phyloP scores from a whole-genome alignment of 1,140 invertebrate species.

The Drosophila obscura region DNA sequence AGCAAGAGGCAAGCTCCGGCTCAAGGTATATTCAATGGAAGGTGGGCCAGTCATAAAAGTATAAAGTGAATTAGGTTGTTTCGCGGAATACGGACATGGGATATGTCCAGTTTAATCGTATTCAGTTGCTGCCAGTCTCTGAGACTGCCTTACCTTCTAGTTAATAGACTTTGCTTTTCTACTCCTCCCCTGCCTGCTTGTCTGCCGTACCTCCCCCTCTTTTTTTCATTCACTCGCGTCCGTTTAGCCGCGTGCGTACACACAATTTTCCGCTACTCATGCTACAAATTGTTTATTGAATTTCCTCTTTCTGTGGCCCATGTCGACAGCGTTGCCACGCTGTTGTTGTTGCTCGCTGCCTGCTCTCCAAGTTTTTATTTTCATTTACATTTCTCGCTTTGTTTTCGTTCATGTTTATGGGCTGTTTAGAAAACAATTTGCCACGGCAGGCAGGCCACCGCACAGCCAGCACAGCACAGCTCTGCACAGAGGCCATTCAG shows the following conservation, averaged over 20 bases:
- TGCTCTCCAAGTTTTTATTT: slow-evolving; percentile 72
- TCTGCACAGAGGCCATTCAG: not conserved
- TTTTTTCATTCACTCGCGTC: slow-evolving; percentile 43
- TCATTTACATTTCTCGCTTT: slow-evolving; percentile 80
- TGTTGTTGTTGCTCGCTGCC: slow-evolving; percentile 15
- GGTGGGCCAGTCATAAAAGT: too few relatives aligned
- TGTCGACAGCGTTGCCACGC: slow-evolving; percentile 14
- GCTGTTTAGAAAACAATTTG: slow-evolving; percentile 80
- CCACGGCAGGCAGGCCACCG: slow-evolving; percentile 20
- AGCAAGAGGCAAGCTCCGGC: slow-evolving; percentile 9
- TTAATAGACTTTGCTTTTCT: slow-evolving; percentile 25
- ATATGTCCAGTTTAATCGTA: too few relatives aligned
- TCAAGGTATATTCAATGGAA: too few relatives aligned
- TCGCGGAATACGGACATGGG: too few relatives aligned
- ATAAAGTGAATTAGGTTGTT: too few relatives aligned
- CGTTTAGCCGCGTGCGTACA: slow-evolving; percentile 80
- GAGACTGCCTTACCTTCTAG: too few relatives aligned
- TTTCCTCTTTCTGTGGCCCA: slow-evolving; percentile 69
- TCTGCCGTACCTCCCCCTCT: slow-evolving; percentile 4
- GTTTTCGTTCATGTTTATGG: slow-evolving; percentile 80
- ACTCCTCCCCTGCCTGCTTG: not conserved
- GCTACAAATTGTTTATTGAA: slow-evolving; percentile 82
- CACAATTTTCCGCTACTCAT: slow-evolving; percentile 82
- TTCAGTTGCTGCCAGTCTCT: too few relatives aligned
- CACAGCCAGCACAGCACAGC: not conserved